A percentile compares a stretch with the other conserved stretches of the same genome.
Conservation (phyloP, 2,113 vertebrate species). For the Sylvia atricapilla region DNA sequence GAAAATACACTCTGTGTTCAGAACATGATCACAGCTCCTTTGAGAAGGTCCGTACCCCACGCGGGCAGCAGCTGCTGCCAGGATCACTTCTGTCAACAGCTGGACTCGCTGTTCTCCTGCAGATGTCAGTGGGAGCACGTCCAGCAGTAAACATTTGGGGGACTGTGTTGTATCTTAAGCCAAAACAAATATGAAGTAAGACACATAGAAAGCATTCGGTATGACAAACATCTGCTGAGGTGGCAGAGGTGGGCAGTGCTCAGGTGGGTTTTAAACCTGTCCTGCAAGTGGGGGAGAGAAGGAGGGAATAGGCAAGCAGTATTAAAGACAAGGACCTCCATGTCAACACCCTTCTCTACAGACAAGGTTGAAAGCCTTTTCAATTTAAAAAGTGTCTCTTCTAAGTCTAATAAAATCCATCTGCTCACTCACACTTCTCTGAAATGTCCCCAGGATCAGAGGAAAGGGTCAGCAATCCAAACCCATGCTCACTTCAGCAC, state of each 20-base stretch:
- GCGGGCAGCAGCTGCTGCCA: neutral
- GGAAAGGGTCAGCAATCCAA: neutral
- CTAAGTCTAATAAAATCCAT: slow-evolving; percentile 14
- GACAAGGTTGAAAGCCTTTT: neutral
- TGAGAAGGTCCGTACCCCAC: neutral
- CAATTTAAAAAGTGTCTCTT: neutral
- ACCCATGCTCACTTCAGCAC: neutral
- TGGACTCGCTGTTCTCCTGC: neutral
- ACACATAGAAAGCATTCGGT: neutral
- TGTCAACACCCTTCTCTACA: neutral
- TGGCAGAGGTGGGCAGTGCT: neutral
- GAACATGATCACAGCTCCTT: neutral
- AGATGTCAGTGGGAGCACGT: neutral
- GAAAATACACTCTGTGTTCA: neutral
- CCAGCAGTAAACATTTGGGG: neutral
- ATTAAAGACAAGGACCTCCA: neutral
- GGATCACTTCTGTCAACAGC: neutral
- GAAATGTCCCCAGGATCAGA: neutral
- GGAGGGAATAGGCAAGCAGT: neutral
- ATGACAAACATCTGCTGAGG: neutral
- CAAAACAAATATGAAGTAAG: slow-evolving; percentile 17
- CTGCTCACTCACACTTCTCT: neutral
- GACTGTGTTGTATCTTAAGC: neutral
- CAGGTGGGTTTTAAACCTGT: neutral
- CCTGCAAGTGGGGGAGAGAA: neutral